Evolutionary conservation across 2,113 vertebrate species (phyloP), one percentile per base, ranked within the genome.

Genomic region (Apteryx owenii): DNA sequence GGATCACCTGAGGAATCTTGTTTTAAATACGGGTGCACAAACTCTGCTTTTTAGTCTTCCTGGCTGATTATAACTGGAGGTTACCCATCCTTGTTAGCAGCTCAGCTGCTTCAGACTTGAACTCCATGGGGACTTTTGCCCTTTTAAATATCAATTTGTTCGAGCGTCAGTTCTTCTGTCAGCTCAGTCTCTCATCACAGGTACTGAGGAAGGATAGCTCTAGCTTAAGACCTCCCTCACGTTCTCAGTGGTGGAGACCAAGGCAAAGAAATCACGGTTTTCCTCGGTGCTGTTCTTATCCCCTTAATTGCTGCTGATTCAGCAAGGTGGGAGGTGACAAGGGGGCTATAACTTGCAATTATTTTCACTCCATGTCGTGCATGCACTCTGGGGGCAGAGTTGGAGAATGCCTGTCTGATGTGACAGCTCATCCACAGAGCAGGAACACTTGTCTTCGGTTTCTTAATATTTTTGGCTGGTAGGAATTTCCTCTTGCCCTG

Each of bases 381-480:
- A 8, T 12, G 6, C 9, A 40, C 28, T 48, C 7, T 38, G 17
- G 29, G 44, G 17, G 53, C 38, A 75, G 28, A 5, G 0, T 14
- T 38, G 1, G 0, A 61, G 36, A 53, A 36, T 48, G 36, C 26
- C 38, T 1, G 0, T 26, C 28, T 61, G 51, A 13, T 84, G 73
- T 36, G 46, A 44, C 68, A 66, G 38, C 58, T 42, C 38, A 18
- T 53, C 53, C 33, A 19, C 48, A 33, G 44, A 9, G 2, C 10
- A 26, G 31, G 16, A 38, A 4, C 22, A 12, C 56, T 56, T 19
- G 8, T 26, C 31, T 25, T 51, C 23, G 46, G 38, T 13, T 25
- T 66, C 85, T 21, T 58, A 28, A 9, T 66, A 18, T 60, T 48
- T 48, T 42, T 50, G 53, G 14, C 25, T 51, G 22, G 13, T 14